A percentile compares a stretch with the other conserved stretches of the same genome.
These are phyloP conservation scores for Mixornis gularis DNA, from an alignment of 2,113 vertebrate species.

Conservation along the genomic window DNA sequence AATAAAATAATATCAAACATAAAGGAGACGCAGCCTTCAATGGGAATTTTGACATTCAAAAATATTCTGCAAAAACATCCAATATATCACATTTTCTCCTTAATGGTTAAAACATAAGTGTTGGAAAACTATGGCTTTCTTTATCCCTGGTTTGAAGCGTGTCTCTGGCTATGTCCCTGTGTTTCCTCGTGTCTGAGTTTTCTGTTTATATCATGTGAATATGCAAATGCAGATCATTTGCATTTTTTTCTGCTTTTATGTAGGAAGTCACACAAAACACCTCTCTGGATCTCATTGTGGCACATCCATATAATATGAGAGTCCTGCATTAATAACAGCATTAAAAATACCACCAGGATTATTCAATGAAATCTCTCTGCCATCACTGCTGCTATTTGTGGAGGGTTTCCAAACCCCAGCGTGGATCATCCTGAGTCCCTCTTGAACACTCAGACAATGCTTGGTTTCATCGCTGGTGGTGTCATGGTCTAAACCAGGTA, in stretches of 20 bases:
- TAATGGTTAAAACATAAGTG: slow-evolving; percentile 22
- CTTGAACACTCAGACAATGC: no score
- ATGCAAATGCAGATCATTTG: slow-evolving; percentile 5
- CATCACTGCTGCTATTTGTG: neutral
- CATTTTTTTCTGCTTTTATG: slow-evolving; percentile 28
- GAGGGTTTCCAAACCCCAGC: neutral
- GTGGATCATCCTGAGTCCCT: rapidly evolving
- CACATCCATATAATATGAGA: neutral
- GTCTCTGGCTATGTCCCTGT: neutral
- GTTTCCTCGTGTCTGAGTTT: neutral
- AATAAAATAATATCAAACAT: slow-evolving; percentile 20
- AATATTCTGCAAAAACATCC: neutral
- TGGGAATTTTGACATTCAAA: neutral
- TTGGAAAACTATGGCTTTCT: neutral
- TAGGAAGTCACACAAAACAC: slow-evolving; percentile 13
- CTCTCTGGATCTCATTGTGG: neutral
- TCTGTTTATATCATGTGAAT: neutral
- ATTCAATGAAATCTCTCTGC: neutral
- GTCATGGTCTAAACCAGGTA: rapidly evolving
- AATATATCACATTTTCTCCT: neutral
- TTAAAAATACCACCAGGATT: neutral
- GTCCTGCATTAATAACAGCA: neutral
- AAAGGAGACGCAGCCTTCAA: neutral
- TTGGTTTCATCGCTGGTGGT: rapidly evolving
- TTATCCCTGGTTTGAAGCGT: neutral